Evolutionary conservation across 2,113 vertebrate genomes (phyloP), one percentile per base, ranked within the genome.

Genomic region (Dipodomys spectabilis): DNA sequence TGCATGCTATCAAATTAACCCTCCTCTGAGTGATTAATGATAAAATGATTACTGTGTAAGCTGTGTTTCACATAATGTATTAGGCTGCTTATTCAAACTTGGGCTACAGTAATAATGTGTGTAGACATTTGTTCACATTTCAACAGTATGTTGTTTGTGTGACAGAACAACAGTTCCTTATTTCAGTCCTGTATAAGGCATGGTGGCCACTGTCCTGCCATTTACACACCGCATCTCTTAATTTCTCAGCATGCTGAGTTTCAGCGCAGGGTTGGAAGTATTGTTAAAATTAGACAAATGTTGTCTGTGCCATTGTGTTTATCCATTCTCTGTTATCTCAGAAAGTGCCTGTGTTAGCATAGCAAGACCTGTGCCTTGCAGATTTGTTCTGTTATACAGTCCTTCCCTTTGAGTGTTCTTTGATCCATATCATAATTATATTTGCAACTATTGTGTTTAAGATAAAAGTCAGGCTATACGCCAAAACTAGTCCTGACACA

Each of bases 281-380:
- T 85, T 94, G 84, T 85, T 89, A 90, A 95, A 96, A 89, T 94
- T 85, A 96, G 89, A 91, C 94, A 96, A 96, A 92, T 92, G 62
- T 74, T 88, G 86, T 94, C 91, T 64, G 22, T 64, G 77, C 20
- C 77, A 77, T 57, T 83, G 49, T 30, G 60, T 94, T 75, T 71
- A 79, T 86, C 77, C 28, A 82, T 35, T 93, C 69, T 90, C 72
- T 91, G 23, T 92, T 87, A 94, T 89, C 49, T 94, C 60, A 74
- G 27, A 90, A 89, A 81, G 49, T 73, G 79, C 68, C 84, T 84
- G 28, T 93, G 72, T 95, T 96, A 92, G 80, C 86, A 85, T 89
- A 93, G 86, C 64, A 91, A 82, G 90, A 96, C 92, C 79, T 91
- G 20, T 82, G 60, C 83, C 53, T 86, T 93, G 79, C 80, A 94